A percentile compares a stretch with the other conserved stretches of the same genome.
Conservation (phyloP, 2,797 vertebrate genomes). For the Alectoris magna region DNA sequence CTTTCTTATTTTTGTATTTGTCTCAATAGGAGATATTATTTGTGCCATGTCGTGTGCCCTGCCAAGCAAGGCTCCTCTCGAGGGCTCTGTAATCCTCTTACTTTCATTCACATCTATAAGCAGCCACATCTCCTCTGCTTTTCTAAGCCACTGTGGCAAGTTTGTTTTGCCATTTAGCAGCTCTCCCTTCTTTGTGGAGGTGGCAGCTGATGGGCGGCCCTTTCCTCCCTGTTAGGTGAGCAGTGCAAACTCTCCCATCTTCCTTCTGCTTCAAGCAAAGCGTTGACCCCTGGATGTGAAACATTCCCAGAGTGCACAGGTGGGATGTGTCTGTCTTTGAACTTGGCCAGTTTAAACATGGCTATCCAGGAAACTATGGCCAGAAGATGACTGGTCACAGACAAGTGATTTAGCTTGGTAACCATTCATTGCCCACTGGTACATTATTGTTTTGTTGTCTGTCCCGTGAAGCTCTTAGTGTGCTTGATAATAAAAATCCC, state of each 20-base stretch:
- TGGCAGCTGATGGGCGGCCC: neutral
- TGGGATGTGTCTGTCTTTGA: constrained; percentile 11
- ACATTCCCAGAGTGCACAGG: constrained; percentile 2
- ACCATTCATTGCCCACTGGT: neutral
- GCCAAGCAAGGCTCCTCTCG: constrained; percentile 8
- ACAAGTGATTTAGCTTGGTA: neutral
- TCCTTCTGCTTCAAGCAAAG: constrained; percentile 11
- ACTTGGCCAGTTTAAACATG: constrained; percentile 43
- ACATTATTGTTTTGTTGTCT: constrained; percentile 3
- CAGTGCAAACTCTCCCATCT: constrained; percentile 38
- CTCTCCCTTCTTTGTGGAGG: neutral
- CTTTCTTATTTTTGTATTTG: neutral
- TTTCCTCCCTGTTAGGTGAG: neutral
- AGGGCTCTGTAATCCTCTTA: constrained; percentile 47
- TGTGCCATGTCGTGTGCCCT: neutral
- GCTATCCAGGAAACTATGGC: constrained; percentile 43
- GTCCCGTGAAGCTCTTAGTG: neutral
- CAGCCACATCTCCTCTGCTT: constrained; percentile 6
- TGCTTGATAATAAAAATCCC: neutral
- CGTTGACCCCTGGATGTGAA: constrained; percentile 48
- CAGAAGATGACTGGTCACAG: neutral
- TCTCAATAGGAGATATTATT: neutral
- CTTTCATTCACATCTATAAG: constrained; percentile 47
- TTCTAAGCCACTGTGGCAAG: constrained; percentile 23
- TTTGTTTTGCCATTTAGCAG: neutral